Conservation (phyloP, 2,797 vertebrate species). For the Orientallactaga sibirica region DNA sequence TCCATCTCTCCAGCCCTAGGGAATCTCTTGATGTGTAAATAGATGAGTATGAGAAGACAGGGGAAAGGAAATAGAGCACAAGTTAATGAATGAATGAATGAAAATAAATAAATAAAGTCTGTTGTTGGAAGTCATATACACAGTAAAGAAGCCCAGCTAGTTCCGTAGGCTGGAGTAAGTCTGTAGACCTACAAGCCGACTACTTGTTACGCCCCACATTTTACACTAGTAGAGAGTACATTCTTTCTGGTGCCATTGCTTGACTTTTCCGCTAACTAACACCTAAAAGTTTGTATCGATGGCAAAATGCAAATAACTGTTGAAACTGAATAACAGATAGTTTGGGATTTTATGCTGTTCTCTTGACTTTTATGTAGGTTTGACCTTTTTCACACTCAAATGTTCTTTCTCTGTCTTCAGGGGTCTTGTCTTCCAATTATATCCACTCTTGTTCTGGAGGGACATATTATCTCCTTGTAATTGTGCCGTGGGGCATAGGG, state of each 20-base stretch:
- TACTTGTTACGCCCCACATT: background rate
- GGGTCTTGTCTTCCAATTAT: background rate
- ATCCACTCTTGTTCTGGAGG: background rate
- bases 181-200: background rate
- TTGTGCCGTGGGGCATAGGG: background rate
- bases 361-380: constrained; percentile 9
- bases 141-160: background rate
- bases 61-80: background rate
- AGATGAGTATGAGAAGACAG: background rate
- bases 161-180: background rate
- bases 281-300: constrained; percentile 8
- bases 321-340: background rate
- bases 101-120: background rate
- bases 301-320: constrained; percentile 2
- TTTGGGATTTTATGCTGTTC: background rate
- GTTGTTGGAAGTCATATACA: background rate
- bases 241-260: background rate
- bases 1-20: background rate
- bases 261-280: constrained; percentile 4
- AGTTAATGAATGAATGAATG: too few relatives aligned
- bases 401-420: background rate
- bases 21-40: background rate
- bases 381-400: constrained; percentile 3
- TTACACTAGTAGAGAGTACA: background rate
- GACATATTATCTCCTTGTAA: background rate